phyloP scores from a whole-genome alignment of 2,797 vertebrate species.

The Synanceia verrucosa region DNA sequence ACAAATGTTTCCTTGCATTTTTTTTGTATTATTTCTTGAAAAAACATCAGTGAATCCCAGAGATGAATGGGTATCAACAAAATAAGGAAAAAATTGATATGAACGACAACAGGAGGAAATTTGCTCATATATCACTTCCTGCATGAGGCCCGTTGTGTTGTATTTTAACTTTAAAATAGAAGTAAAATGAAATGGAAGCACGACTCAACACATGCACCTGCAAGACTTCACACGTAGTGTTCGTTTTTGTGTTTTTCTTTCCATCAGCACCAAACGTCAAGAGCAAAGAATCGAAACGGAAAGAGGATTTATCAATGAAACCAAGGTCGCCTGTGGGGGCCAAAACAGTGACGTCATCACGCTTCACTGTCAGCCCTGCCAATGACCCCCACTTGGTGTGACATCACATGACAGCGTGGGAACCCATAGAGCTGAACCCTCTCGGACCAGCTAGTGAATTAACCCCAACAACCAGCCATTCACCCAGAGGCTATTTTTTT shows the following conservation, averaged over 20 bases:
- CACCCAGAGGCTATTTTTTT: constrained; percentile 86
- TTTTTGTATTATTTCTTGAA: too few species aligned
- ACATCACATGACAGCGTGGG: constrained; percentile 55
- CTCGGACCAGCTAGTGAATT: constrained; percentile 67
- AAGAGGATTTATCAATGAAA: constrained; percentile 87
- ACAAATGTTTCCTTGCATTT: too few species aligned
- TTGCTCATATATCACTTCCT: too few species aligned
- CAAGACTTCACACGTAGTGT: not conserved
- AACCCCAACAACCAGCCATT: constrained; percentile 72
- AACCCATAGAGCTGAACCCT: constrained; percentile 63
- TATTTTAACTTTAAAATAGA: too few species aligned
- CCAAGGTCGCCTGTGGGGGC: constrained; percentile 76
- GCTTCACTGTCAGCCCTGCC: constrained; percentile 94
- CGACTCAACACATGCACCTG: not conserved
- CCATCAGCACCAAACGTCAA: constrained; percentile 83
- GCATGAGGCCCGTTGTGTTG: too few species aligned
- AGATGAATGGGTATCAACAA: too few species aligned
- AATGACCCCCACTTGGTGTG: constrained; percentile 87
- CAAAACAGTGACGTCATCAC: constrained; percentile 85
- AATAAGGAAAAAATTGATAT: too few species aligned
- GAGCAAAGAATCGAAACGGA: constrained; percentile 87
- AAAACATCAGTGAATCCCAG: too few species aligned
- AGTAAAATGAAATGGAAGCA: not conserved
- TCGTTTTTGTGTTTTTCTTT: constrained; percentile 37
- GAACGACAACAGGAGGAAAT: too few species aligned